phyloP scores from a whole-genome alignment of 2,888 invertebrate genomes.

The Nysson spinosus region DNA sequence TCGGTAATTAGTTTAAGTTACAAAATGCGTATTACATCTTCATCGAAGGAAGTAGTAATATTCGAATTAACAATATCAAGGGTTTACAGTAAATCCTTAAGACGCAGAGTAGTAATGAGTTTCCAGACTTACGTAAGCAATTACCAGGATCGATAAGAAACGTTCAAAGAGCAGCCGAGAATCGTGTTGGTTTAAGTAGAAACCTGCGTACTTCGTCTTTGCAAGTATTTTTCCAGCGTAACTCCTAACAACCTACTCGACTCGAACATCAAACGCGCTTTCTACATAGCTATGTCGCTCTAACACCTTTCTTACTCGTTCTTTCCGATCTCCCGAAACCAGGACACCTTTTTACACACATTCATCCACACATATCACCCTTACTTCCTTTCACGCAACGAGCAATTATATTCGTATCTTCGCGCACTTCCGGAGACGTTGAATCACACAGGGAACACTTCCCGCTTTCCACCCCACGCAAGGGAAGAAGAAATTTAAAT shows the following conservation, averaged over 20 bases:
- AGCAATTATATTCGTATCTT: constrained; percentile 49
- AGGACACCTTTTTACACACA: constrained; percentile 8
- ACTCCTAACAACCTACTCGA: constrained; percentile 31
- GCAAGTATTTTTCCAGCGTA: constrained; percentile 26
- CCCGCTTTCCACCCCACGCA: not conserved
- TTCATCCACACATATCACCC: constrained; percentile 33
- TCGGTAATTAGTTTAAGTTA: too few species aligned
- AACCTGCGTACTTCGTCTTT: constrained; percentile 25
- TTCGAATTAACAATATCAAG: constrained; percentile 8
- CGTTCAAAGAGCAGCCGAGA: constrained; percentile 3
- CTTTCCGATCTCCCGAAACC: constrained; percentile 12
- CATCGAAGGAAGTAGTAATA: too few species aligned
- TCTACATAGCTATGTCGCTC: not conserved
- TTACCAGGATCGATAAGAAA: constrained; percentile 30
- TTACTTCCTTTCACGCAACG: constrained; percentile 19
- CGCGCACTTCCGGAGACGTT: constrained; percentile 6
- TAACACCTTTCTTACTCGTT: not conserved
- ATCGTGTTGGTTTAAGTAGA: constrained; percentile 35
- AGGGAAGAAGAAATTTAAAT: not conserved
- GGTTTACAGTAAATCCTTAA: not conserved
- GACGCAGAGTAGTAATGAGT: constrained; percentile 6
- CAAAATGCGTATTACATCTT: too few species aligned
- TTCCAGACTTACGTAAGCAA: constrained; percentile 32
- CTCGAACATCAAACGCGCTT: constrained; percentile 43
- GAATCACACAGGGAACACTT: constrained; percentile 17